A percentile compares a stretch with the other conserved stretches of the same genome.
phyloP scores from a whole-genome alignment of 2,113 vertebrate species.

The Anguilla japonica region DNA sequence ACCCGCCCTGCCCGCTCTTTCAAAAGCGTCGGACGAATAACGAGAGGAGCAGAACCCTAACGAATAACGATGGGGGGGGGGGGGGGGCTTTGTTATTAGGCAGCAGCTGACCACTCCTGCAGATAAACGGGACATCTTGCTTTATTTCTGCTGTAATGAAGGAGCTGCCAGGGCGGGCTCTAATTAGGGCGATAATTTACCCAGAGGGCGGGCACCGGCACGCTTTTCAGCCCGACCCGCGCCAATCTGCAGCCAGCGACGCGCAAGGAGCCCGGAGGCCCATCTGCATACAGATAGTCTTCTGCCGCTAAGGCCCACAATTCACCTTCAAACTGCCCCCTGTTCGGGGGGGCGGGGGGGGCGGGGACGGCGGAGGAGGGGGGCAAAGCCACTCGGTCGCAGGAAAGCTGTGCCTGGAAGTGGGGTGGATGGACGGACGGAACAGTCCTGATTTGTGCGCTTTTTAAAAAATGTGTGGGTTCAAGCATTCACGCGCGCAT shows the following conservation, averaged over 20 bases:
- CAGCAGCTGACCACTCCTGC: neutral
- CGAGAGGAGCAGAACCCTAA: neutral
- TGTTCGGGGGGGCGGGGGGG: neutral
- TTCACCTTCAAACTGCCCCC: neutral
- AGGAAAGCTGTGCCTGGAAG: neutral
- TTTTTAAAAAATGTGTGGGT: neutral
- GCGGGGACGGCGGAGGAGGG: no score
- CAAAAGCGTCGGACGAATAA: neutral
- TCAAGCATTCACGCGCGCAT: no score
- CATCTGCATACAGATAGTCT: neutral
- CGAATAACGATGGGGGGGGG: neutral
- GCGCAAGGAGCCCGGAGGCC: neutral
- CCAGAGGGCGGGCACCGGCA: neutral
- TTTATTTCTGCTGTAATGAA: slow-evolving; percentile 33
- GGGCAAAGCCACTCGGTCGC: neutral
- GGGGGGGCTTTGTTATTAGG: slow-evolving; percentile 23
- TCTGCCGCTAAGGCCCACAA: neutral
- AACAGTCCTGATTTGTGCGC: neutral
- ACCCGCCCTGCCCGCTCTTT: neutral
- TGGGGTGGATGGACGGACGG: no score
- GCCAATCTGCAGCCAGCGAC: neutral
- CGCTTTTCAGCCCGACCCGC: neutral
- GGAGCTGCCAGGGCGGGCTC: slow-evolving; percentile 22
- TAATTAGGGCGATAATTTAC: slow-evolving; percentile 32
- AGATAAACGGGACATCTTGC: neutral